Conservation (phyloP, 2,797 vertebrate genomes). For the Sebastes iracundus region DNA sequence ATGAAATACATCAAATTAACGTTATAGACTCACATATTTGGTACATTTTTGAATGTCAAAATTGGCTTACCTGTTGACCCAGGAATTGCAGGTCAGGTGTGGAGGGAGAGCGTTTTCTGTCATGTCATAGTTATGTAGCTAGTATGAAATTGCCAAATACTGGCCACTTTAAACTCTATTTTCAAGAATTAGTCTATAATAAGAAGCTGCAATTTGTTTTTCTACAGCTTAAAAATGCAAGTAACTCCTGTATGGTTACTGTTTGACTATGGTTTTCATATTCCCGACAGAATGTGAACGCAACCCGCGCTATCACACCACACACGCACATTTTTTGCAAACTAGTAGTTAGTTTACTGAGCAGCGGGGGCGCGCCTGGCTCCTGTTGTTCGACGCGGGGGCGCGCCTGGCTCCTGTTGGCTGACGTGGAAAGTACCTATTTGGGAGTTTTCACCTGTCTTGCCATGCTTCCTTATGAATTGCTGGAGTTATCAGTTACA, state of each 20-base stretch:
- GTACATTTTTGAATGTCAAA: not conserved
- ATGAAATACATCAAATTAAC: not conserved
- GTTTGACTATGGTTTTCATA: not conserved
- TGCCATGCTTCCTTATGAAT: not conserved
- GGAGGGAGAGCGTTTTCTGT: not conserved
- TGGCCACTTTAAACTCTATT: not conserved
- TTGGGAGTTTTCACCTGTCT: not conserved
- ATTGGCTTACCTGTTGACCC: not conserved
- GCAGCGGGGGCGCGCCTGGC: constrained; percentile 28
- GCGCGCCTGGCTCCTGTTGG: constrained; percentile 32
- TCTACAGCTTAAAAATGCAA: not conserved
- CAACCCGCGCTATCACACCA: not conserved
- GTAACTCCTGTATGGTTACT: not conserved
- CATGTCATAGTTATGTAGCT: not conserved
- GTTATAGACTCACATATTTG: not conserved
- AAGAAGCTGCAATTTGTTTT: not conserved
- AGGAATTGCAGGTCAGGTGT: not conserved
- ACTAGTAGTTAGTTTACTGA: constrained; percentile 27
- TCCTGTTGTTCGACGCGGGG: constrained; percentile 47
- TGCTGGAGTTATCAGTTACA: not conserved
- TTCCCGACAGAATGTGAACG: constrained; percentile 19
- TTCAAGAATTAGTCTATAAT: not conserved
- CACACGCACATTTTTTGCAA: constrained; percentile 10
- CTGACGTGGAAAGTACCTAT: constrained; percentile 37
- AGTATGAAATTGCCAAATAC: not conserved